Evolutionary conservation across 92 coral and sea anemone species (phyloP).

Genomic region (Palythoa grandiflora): DNA sequence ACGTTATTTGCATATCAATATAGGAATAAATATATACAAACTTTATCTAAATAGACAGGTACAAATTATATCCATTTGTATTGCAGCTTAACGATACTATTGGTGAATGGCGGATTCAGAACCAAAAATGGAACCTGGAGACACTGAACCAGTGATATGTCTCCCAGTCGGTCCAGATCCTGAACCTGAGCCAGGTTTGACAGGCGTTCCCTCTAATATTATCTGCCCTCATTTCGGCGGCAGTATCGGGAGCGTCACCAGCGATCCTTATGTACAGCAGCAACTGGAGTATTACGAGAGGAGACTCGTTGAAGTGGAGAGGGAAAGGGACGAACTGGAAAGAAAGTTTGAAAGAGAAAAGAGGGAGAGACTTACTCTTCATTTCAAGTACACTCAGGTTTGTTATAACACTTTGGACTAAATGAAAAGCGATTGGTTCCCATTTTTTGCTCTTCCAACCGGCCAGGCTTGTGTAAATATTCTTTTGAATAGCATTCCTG

Average conservation of each 20-base stretch:
- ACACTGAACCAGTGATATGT: not conserved
- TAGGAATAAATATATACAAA: too few species aligned
- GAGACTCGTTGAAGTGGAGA: conserved; percentile 66
- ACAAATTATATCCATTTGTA: not conserved
- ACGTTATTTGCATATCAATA: too few species aligned
- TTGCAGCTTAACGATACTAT: not conserved
- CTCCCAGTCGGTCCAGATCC: not conserved
- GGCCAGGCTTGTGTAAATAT: not conserved
- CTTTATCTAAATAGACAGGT: too few species aligned
- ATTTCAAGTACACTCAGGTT: conserved; percentile 50
- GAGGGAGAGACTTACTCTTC: conserved; percentile 70
- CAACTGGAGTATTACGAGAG: conserved; percentile 54
- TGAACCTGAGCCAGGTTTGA: not conserved
- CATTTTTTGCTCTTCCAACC: too few species aligned
- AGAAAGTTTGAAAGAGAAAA: conserved; percentile 78
- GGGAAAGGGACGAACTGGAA: conserved; percentile 81
- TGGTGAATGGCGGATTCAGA: conserved; percentile 23
- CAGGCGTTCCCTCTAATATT: not conserved
- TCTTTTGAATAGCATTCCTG: not conserved
- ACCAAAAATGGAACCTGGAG: not conserved
- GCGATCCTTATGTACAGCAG: conserved; percentile 39
- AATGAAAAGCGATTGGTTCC: not conserved
- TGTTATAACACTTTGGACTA: not conserved
- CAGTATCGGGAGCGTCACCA: not conserved
- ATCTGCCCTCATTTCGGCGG: conserved; percentile 9